Evolutionary conservation across 2,888 invertebrate species (phyloP), one percentile per base, ranked within the genome.

Genomic region (Auanema freiburgensis): DNA sequence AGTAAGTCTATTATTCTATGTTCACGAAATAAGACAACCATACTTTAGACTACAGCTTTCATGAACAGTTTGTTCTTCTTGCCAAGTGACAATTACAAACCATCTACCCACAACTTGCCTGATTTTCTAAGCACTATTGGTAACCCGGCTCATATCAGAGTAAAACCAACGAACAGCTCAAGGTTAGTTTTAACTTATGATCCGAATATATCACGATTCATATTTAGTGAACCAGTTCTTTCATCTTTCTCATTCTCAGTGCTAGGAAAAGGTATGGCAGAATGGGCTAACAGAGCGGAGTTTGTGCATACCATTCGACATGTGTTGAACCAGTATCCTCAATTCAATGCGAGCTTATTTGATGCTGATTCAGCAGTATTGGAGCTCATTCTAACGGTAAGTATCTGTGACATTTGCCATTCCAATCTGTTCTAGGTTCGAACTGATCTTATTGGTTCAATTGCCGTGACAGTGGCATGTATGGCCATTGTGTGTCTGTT

Each of bases 351-450:
- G 6, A 79, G 78, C 1, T 66, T 83, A 2, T 79, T 76, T 62
- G 82, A 82, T 55, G 79, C 73, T 16, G 82, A 82, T 57, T 75
- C 79, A 1, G 75, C 82, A 6, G 70, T 82, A 51, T 64, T 82
- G 23, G 72, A 68, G 55, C 65, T 82, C 41, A 71, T 82, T 44
- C 59, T 79, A 12, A 77, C 78, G 14, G 80, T 73, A 16, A 63
- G 67, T 57, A 42, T 59, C 43, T 55, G 10, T 41, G 10, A 53
- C 1, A 8, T 16, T 12, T 11, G 2, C 40, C 21, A 33, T 18
- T 57, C 46, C 14, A 16, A 16, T 42, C 53, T 12, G 54, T 50
- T 53, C 16, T 16, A 64, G 68, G 73, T 76, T 0, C 63, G 74
- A 42, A 66, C 62, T 11, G 76, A 76, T 33, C 59, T 76, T 21